Evolutionary conservation across 2,888 invertebrate genomes (phyloP).

Genomic region (Urechis unicinctus): DNA sequence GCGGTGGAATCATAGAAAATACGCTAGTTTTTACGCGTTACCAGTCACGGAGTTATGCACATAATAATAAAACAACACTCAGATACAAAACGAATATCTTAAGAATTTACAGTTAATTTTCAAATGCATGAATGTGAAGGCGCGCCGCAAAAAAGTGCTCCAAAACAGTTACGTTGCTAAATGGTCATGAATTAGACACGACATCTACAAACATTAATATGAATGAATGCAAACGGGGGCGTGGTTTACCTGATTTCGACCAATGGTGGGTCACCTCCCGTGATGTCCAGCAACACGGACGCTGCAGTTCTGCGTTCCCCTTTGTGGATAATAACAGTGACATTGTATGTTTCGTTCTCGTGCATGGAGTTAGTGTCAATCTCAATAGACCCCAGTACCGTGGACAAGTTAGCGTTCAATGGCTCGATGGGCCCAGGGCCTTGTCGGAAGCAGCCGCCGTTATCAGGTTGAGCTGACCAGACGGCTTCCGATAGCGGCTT

Average conservation of each 20-base stretch:
- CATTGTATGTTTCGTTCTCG: conserved; percentile 23
- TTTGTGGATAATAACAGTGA: conserved; percentile 22
- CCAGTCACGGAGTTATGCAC: too few species aligned
- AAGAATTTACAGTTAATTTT: too few species aligned
- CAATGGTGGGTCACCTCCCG: conserved; percentile 21
- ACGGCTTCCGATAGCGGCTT: not conserved
- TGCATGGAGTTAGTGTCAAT: conserved; percentile 25
- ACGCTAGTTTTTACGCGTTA: too few species aligned
- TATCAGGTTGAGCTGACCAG: conserved; percentile 3
- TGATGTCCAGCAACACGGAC: conserved; percentile 16
- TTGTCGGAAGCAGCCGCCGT: conserved; percentile 26
- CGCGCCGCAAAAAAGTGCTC: too few species aligned
- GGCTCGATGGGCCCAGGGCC: conserved; percentile 20
- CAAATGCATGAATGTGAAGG: too few species aligned
- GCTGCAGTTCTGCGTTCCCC: conserved; percentile 16
- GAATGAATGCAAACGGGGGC: too few species aligned
- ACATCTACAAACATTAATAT: too few species aligned
- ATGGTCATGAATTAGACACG: too few species aligned
- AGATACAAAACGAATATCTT: too few species aligned
- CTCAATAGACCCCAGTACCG: conserved; percentile 7
- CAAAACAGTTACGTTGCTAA: too few species aligned
- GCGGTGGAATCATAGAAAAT: too few species aligned
- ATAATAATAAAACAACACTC: too few species aligned
- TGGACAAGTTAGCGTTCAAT: not conserved
- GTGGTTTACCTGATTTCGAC: conserved; percentile 8